phyloP scores from a whole-genome alignment of 2,113 vertebrate genomes.

The Tenrec ecaudatus region DNA sequence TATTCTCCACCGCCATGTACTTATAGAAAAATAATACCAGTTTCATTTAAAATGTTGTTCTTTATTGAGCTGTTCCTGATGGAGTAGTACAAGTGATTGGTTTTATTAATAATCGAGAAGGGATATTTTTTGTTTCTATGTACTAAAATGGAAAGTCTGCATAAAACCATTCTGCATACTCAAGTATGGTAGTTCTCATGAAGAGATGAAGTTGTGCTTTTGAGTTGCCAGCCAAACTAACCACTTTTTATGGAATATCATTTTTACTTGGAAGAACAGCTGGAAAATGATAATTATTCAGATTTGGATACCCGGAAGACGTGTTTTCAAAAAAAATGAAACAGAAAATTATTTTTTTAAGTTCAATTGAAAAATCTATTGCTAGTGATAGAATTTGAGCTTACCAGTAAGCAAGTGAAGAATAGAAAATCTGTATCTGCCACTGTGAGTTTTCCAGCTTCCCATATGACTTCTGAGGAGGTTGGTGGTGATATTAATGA shows the following conservation, averaged over 20 bases:
- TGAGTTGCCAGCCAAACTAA: conserved; percentile 62
- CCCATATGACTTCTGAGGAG: not conserved
- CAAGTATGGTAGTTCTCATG: fast-evolving
- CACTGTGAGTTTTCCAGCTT: not conserved
- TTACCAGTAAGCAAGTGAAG: not conserved
- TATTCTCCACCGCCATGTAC: fast-evolving
- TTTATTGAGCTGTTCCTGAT: not conserved
- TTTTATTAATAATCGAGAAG: not conserved
- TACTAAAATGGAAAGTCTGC: not conserved
- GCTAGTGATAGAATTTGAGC: not conserved
- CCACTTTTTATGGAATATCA: not conserved
- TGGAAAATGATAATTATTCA: not conserved
- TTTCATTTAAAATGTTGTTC: not conserved
- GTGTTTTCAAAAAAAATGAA: conserved; percentile 2
- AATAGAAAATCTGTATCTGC: not conserved
- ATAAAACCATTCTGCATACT: too few relatives aligned
- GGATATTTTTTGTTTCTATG: not conserved
- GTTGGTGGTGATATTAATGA: not conserved
- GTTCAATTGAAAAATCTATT: not conserved
- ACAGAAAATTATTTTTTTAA: not conserved
- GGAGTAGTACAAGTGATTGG: not conserved
- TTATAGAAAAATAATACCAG: not conserved
- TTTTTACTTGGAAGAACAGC: not conserved
- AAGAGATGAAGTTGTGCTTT: not conserved
- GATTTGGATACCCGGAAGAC: not conserved